Evolutionary conservation across 2,113 vertebrate genomes (phyloP).

Genomic region (Tamias sibiricus): DNA sequence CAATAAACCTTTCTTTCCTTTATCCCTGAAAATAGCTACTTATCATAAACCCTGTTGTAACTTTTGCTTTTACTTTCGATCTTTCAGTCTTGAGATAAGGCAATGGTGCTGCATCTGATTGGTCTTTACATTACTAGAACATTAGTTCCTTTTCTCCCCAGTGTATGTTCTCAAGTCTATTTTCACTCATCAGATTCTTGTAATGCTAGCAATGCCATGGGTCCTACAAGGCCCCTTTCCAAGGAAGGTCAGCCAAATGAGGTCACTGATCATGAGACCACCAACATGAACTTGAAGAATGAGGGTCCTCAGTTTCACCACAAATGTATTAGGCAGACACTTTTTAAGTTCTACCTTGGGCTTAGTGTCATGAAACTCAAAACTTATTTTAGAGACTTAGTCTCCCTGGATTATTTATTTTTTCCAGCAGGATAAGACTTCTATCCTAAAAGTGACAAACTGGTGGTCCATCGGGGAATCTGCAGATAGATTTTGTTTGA

Average conservation of each 20-base stretch:
- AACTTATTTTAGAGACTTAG: neutral
- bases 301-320: neutral
- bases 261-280: neutral
- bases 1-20: neutral
- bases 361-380: neutral
- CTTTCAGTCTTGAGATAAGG: neutral
- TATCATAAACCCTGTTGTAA: neutral
- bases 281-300: neutral
- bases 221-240: neutral
- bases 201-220: neutral
- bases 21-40: neutral
- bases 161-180: neutral
- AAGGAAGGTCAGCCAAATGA: neutral
- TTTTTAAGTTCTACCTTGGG: neutral
- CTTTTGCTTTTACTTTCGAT: neutral
- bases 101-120: neutral
- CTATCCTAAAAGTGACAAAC: neutral
- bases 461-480: neutral
- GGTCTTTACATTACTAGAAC: neutral
- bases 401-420: neutral
- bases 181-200: neutral
- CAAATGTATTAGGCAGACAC: neutral
- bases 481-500: neutral
- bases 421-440: neutral
- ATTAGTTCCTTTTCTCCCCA: neutral